Conservation (phyloP, 2,888 invertebrate species). For the Himalopsyche kuldschensis region DNA sequence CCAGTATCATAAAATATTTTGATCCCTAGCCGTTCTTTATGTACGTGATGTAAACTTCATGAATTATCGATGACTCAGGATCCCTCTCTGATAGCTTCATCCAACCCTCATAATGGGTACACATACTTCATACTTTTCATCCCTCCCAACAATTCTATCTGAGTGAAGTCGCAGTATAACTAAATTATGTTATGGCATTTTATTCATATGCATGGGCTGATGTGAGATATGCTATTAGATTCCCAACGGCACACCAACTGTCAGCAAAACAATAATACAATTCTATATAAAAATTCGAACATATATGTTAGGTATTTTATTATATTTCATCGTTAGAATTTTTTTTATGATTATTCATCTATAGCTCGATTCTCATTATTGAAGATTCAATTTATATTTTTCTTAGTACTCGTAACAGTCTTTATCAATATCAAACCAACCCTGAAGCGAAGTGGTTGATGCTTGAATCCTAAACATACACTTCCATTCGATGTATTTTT, state of each 20-base stretch:
- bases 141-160: constrained; percentile 10
- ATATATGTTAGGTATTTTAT: too few species aligned
- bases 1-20: neutral
- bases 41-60: constrained; percentile 4
- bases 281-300: too few species aligned
- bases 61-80: constrained; percentile 28
- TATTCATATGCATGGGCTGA: constrained; percentile 15
- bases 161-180: constrained; percentile 6
- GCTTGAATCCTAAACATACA: too few species aligned
- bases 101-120: neutral
- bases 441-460: too few species aligned
- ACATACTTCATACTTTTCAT: neutral
- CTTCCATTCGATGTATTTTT: too few species aligned
- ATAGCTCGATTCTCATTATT: too few species aligned
- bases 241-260: neutral
- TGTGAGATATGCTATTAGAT: neutral
- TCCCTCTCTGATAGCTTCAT: constrained; percentile 13
- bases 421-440: too few species aligned
- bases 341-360: too few species aligned
- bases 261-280: neutral
- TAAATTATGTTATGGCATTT: constrained; percentile 18
- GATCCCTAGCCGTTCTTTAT: neutral
- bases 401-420: too few species aligned
- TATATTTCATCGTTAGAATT: too few species aligned
- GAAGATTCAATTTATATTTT: too few species aligned